phyloP scores from a whole-genome alignment of 2,888 invertebrate species.

The Deilephila porcellus region DNA sequence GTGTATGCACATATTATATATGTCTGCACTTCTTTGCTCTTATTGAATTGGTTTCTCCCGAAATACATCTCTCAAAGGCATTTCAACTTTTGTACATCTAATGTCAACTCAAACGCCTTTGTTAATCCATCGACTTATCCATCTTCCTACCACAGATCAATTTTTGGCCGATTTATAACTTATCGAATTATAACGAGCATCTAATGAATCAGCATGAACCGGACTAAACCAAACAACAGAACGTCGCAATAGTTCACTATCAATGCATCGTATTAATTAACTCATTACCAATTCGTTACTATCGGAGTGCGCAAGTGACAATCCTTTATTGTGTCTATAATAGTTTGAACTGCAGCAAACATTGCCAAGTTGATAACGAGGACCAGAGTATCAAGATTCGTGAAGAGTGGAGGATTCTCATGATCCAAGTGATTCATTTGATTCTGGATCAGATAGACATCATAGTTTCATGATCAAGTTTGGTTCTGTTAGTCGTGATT shows the following conservation, averaged over 20 bases:
- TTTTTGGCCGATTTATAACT: background rate
- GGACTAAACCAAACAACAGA: background rate
- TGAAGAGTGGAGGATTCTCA: background rate
- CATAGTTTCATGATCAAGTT: too few species aligned
- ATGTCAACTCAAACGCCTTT: too few species aligned
- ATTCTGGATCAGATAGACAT: too few species aligned
- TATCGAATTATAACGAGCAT: background rate
- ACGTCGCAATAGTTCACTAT: slow-evolving; percentile 22
- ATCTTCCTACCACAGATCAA: background rate
- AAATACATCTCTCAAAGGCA: too few species aligned
- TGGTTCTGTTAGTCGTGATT: too few species aligned
- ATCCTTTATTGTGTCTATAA: background rate
- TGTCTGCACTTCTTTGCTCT: too few species aligned
- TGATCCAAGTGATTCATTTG: too few species aligned
- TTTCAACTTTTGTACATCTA: too few species aligned
- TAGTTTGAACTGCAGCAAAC: background rate
- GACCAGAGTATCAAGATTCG: too few species aligned
- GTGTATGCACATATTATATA: too few species aligned
- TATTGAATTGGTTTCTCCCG: too few species aligned
- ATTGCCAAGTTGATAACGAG: background rate
- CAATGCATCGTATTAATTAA: slow-evolving; percentile 43
- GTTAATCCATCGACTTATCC: too few species aligned
- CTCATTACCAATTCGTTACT: slow-evolving; percentile 52
- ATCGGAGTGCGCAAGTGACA: slow-evolving; percentile 14
- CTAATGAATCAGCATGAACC: background rate